Evolutionary conservation across 2,888 invertebrate species (phyloP), one percentile per base, ranked within the genome.

Genomic region (Cepaea hortensis): DNA sequence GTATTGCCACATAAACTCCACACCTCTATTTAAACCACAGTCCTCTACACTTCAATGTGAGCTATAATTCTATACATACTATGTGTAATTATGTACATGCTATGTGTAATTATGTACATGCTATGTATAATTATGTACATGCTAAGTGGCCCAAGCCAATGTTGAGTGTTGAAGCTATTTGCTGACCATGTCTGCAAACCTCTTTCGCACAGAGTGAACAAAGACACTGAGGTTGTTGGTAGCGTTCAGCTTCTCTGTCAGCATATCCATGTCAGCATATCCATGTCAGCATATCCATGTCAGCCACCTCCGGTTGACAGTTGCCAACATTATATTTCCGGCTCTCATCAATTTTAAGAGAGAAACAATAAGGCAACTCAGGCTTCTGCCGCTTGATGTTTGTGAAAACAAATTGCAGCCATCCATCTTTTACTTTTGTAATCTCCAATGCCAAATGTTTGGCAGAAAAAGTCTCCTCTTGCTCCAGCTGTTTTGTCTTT

Each of bases 151-250:
- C 0, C 35, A 35, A 35, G 35, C 35, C 35, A 35, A 55, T 55
- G 55, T 9, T 77, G 55, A 55, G 3, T 7, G 13, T 77, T 13
- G 1, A 13, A 77, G 9, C 23, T 62, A 88, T 23, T 86, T 84
- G 75, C 89, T 85, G 3, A 89, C 86, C n/a, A 86, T 72, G 55
- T 87, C 88, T 85, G 90, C 89, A 82, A 91, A 93, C 76, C 90
- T 89, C 80, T 90, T 90, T 70, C 92, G 88, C 62, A 92, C 89
- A 20, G 90, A 88, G 9, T 91, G 90, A 23, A 93, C 88, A 88
- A 93, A 93, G 15, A 90, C 88, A 46, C 90, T 87, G 68, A 93
- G 85, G 75, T 92, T 91, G 87, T 93, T 93, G n/a, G 91, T 91
- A 13, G 88, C 62, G 87, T 92, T 93, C 50, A 93, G 88, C 87